phyloP scores from a whole-genome alignment of 2,888 invertebrate species.

The Melitaea athalia region DNA sequence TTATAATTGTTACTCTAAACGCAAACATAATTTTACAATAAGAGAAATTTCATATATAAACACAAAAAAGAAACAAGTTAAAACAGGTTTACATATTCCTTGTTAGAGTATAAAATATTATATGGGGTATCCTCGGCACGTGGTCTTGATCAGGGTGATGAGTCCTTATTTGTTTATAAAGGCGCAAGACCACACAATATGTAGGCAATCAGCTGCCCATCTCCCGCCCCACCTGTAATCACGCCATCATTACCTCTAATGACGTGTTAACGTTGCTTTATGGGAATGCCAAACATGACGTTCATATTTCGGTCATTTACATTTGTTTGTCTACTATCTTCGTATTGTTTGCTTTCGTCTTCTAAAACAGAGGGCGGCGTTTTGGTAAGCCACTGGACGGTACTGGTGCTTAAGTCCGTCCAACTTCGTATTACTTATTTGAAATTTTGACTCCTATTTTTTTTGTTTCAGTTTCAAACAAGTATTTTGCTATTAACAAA shows the following conservation, averaged over 20 bases:
- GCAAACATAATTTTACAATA: background rate
- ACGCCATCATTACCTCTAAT: slow-evolving; percentile 82
- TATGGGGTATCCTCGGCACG: slow-evolving; percentile 52
- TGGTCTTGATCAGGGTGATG: slow-evolving; percentile 59
- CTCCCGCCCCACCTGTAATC: slow-evolving; percentile 75
- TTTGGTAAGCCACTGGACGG: slow-evolving; percentile 65
- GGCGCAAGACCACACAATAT: slow-evolving; percentile 76
- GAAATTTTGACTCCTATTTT: slow-evolving; percentile 38
- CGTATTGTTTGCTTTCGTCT: slow-evolving; percentile 75
- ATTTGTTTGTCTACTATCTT: slow-evolving; percentile 81
- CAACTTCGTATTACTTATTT: slow-evolving; percentile 68
- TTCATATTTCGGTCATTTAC: slow-evolving; percentile 82
- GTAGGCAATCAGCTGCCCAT: slow-evolving; percentile 73
- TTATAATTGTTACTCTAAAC: too few relatives aligned
- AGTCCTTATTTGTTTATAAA: slow-evolving; percentile 67
- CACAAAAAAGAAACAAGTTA: background rate
- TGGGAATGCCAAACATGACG: slow-evolving; percentile 83
- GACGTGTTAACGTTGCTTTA: slow-evolving; percentile 82
- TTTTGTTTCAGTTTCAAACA: slow-evolving; percentile 39
- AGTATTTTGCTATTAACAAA: background rate
- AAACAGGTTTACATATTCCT: slow-evolving; percentile 2
- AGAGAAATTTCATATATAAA: background rate
- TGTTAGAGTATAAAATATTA: slow-evolving; percentile 27
- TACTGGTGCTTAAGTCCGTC: slow-evolving; percentile 71
- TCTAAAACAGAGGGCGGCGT: slow-evolving; percentile 81